A percentile compares a stretch with the other conserved stretches of the same genome.
Evolutionary conservation across 2,113 vertebrate genomes (phyloP).

Genomic region (Hippotragus niger): DNA sequence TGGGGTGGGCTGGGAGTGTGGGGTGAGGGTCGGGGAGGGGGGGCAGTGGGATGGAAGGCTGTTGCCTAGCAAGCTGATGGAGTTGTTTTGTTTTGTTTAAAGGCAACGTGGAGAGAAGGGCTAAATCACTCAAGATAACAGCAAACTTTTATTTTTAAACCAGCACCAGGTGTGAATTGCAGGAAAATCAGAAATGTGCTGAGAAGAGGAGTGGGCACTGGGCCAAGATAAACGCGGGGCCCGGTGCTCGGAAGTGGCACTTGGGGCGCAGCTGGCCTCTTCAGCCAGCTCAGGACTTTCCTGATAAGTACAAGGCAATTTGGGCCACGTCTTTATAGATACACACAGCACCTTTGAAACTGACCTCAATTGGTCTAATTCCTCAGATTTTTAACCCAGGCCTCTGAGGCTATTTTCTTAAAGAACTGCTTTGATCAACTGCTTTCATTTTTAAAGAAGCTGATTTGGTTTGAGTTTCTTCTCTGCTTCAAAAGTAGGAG

Average conservation of each 20-base stretch:
- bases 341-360: background rate
- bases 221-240: background rate
- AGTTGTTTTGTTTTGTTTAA: background rate
- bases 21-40: accelerated
- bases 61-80: background rate
- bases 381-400: background rate
- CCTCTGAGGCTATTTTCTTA: slow-evolving; percentile 24
- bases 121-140: background rate
- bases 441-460: slow-evolving; percentile 31
- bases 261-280: slow-evolving; percentile 20
- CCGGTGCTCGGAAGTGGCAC: background rate
- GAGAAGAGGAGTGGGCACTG: background rate
- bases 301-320: background rate
- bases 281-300: background rate
- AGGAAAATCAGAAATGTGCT: slow-evolving; percentile 1
- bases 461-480: background rate
- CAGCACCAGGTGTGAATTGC: background rate
- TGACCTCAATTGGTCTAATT: slow-evolving; percentile 46
- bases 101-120: background rate
- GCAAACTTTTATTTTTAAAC: background rate
- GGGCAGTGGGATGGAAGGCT: background rate
- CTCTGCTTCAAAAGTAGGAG: background rate
- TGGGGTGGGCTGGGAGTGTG: background rate
- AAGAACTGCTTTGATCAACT: slow-evolving; percentile 39
- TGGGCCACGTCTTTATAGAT: background rate